Evolutionary conservation across 2,888 invertebrate genomes (phyloP).

Genomic region (Caenorhabditis drosophilae): DNA sequence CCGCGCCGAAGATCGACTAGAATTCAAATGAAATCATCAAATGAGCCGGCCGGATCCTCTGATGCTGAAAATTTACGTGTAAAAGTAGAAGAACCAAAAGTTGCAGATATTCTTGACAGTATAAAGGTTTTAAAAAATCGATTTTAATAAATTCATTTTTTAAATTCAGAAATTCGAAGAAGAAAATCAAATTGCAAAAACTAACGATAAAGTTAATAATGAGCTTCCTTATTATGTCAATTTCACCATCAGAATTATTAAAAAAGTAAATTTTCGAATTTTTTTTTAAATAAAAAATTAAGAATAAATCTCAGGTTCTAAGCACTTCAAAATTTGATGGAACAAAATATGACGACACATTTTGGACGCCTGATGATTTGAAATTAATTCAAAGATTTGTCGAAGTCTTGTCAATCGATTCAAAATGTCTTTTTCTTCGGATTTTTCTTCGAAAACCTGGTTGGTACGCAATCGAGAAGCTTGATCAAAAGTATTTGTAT

Average conservation of each 20-base stretch:
- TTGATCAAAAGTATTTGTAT: slow-evolving; percentile 15
- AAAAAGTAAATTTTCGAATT: slow-evolving; percentile 11
- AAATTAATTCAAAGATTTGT: slow-evolving; percentile 24
- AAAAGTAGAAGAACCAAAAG: slow-evolving; percentile 19
- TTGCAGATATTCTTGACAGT: slow-evolving; percentile 12
- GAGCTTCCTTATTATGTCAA: slow-evolving; percentile 24
- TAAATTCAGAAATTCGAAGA: slow-evolving; percentile 20
- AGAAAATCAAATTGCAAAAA: neutral
- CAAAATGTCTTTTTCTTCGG: slow-evolving; percentile 19
- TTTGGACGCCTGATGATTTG: slow-evolving; percentile 21
- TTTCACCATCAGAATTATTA: slow-evolving; percentile 14
- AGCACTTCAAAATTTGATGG: slow-evolving; percentile 15
- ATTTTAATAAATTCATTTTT: too few relatives aligned
- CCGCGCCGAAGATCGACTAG: slow-evolving; percentile 19
- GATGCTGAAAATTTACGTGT: too few relatives aligned
- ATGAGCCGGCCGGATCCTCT: too few relatives aligned
- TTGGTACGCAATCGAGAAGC: slow-evolving; percentile 28
- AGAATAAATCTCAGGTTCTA: neutral
- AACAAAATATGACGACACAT: slow-evolving; percentile 17
- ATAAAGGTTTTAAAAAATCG: slow-evolving; percentile 10
- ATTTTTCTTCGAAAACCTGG: slow-evolving; percentile 16
- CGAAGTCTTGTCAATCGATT: slow-evolving; percentile 8
- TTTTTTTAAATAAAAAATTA: neutral
- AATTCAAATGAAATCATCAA: too few relatives aligned
- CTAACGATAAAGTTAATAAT: too few relatives aligned